Base-by-base conservation (phyloP, 2,888 invertebrate species). In the Geotrupes spiniger region DNA sequence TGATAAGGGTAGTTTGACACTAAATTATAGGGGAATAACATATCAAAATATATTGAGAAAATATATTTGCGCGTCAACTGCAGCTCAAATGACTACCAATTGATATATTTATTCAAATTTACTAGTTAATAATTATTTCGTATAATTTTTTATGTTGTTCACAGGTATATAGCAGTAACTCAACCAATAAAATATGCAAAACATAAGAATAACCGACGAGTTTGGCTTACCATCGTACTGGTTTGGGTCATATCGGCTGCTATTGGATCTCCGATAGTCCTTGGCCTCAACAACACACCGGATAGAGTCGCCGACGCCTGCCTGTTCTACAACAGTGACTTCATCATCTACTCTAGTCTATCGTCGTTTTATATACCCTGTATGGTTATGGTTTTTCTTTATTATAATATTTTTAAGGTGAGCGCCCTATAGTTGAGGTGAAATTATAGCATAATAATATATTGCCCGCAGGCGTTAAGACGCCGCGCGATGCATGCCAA, bases 291-390 rank as follows among this genome's bases (percentile, higher is more conserved):
- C 77, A 91, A 93, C 73, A 92, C 93, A 1, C 89, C 92, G 0
- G 85, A 91, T 68, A 78, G 93, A 54, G 81, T 83, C 65, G 84
- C 87, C 55, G 85, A 88, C 71, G 84, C 87, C 65, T 99, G 99
- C 77, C 83, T 92, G 63, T 97, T 99, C 81, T 96, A 96, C 77
- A 98, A 96, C 76, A 89, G 94, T 60, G 92, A 96, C 77, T 99
- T 98, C 75, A 92, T 98, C 70, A 90, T 99, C 68, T 96, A 93
- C 77, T 98, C 97, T 9, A 98, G 98, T 44, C 81, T 99, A 61
- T 92, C 93, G 59, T 98, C 98, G 65, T 99, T 99, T 82, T 99
- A 96, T 76, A 95, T 99, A 66, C 99, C 99, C 27, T 92, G 97
- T 72, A 87, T 96, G 70, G 92, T 97, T 71, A 98, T 99, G 96